A percentile compares a stretch with the other conserved stretches of the same genome.
Conservation (phyloP, 2,113 vertebrate genomes). For the Stigmatopora nigra region DNA sequence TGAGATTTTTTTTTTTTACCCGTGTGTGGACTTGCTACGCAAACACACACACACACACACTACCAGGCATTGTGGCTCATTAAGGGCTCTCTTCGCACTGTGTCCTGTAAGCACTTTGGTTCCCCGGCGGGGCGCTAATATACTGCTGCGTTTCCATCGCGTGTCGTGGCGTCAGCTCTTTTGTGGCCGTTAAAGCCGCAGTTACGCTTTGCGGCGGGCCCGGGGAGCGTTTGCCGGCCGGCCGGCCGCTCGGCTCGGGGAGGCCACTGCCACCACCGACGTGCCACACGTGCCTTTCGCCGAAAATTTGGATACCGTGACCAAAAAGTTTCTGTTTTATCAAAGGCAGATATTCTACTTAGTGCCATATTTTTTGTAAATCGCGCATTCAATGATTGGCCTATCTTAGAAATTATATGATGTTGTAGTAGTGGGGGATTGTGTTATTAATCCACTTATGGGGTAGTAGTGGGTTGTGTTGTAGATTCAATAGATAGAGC, state of each 20-base stretch:
- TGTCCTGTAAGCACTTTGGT: constrained; percentile 67
- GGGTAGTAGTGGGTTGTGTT: too few species aligned
- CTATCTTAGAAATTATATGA: too few species aligned
- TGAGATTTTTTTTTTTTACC: not conserved
- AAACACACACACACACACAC: constrained; percentile 30
- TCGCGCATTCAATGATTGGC: too few species aligned
- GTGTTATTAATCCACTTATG: too few species aligned
- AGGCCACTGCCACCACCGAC: not conserved
- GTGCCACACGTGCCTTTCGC: not conserved
- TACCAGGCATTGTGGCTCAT: constrained; percentile 44
- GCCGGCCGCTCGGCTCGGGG: not conserved
- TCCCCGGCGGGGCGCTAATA: constrained; percentile 59
- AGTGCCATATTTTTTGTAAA: not conserved
- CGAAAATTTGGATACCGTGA: not conserved
- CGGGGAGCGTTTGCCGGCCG: not conserved
- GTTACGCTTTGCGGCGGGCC: constrained; percentile 2
- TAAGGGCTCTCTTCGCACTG: constrained; percentile 57
- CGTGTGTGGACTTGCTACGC: constrained; percentile 3
- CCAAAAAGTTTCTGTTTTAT: not conserved
- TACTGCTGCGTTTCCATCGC: constrained; percentile 15
- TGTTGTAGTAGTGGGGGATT: too few species aligned
- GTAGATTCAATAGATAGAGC: too few species aligned
- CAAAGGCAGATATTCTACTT: not conserved
- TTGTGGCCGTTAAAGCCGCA: constrained; percentile 6
- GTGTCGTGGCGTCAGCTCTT: constrained; percentile 6